phyloP scores from a whole-genome alignment of 2,888 invertebrate genomes.

The Euplexia lucipara region DNA sequence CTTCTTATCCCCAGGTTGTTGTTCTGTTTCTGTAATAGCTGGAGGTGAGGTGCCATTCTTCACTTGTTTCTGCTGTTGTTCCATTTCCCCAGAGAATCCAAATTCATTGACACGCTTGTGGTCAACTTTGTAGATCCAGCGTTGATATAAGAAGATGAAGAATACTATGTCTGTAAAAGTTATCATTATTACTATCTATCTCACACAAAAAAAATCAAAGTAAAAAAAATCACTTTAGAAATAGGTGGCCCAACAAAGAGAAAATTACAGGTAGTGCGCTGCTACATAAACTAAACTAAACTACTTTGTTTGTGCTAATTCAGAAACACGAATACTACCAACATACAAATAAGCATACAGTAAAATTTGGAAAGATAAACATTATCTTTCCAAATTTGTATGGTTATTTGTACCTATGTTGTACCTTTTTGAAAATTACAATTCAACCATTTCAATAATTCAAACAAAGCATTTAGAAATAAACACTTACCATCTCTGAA shows the following conservation, averaged over 20 bases:
- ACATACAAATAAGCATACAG: too few species aligned
- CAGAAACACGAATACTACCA: too few species aligned
- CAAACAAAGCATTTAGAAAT: background rate
- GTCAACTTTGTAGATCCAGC: slow-evolving; percentile 99
- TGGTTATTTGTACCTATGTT: too few species aligned
- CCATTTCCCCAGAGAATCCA: slow-evolving; percentile 99
- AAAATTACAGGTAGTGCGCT: too few species aligned
- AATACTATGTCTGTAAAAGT: slow-evolving; percentile 97
- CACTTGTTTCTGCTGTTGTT: slow-evolving; percentile 88
- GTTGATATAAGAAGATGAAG: slow-evolving; percentile 99
- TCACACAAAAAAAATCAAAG: too few species aligned
- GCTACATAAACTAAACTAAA: too few species aligned
- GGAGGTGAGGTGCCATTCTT: slow-evolving; percentile 73
- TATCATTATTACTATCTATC: slow-evolving; percentile 20
- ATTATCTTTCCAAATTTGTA: too few species aligned
- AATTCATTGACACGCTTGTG: slow-evolving; percentile 98
- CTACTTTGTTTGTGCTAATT: too few species aligned
- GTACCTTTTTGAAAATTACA: background rate
- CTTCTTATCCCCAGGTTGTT: slow-evolving; percentile 82
- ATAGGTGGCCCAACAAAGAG: too few species aligned
- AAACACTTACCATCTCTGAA: slow-evolving; percentile 96
- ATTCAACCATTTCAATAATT: background rate
- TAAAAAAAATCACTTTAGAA: too few species aligned
- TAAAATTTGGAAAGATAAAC: too few species aligned
- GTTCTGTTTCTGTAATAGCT: slow-evolving; percentile 79